Evolutionary conservation across 2,113 vertebrate genomes (phyloP).

Genomic region (Hippocampus zosterae): DNA sequence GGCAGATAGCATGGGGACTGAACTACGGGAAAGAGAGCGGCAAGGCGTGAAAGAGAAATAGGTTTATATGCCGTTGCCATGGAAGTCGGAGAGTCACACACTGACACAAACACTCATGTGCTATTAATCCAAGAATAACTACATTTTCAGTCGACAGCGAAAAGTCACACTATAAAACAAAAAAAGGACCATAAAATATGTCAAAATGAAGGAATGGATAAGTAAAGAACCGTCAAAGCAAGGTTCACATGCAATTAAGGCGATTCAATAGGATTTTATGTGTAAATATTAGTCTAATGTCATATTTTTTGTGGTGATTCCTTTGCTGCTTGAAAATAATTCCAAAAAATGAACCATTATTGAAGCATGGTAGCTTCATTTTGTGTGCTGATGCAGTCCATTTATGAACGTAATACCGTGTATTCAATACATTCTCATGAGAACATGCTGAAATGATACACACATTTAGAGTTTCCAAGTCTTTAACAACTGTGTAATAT

Average conservation of each 20-base stretch:
- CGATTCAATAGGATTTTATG: not conserved
- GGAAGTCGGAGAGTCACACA: not conserved
- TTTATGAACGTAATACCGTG: not conserved
- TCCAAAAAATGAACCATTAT: not conserved
- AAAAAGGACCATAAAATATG: not conserved
- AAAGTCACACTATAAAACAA: not conserved
- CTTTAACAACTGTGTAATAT: too few relatives aligned
- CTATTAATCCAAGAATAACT: not conserved
- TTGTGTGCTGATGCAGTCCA: not conserved
- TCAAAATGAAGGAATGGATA: not conserved
- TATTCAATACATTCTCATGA: not conserved
- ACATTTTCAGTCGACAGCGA: not conserved
- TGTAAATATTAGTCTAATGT: not conserved
- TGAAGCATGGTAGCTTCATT: not conserved
- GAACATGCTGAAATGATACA: not conserved
- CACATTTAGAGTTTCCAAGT: too few relatives aligned
- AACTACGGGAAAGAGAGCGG: conserved; percentile 35
- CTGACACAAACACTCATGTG: not conserved
- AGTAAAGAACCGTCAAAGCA: not conserved
- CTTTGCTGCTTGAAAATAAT: not conserved
- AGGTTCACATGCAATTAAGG: not conserved
- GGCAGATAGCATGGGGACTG: conserved; percentile 47
- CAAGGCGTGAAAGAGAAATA: conserved; percentile 37
- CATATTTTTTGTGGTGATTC: not conserved
- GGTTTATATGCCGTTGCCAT: conserved; percentile 30